These are phyloP conservation scores for Amphiura filiformis DNA, from an alignment of 35 echinoderm and acorn worm species.

Conservation along the genomic window DNA sequence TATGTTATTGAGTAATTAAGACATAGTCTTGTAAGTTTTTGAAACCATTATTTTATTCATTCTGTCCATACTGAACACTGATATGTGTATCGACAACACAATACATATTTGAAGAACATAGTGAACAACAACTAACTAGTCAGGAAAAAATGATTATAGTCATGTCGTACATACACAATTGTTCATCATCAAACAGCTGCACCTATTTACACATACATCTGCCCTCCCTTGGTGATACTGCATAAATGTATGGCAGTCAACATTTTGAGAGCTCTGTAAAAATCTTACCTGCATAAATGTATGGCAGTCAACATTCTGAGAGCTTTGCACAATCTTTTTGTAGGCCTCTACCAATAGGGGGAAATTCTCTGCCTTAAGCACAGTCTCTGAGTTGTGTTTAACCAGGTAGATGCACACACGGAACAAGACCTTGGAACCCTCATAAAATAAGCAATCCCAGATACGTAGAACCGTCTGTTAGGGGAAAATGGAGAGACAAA, in stretches of 20 bases:
- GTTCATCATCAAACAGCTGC: not conserved
- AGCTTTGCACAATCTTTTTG: slow-evolving; percentile 45
- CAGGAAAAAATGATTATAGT: not conserved
- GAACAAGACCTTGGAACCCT: slow-evolving; percentile 93
- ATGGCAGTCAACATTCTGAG: slow-evolving; percentile 84
- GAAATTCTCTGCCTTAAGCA: slow-evolving; percentile 46
- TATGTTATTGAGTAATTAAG: not conserved
- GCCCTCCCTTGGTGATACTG: slow-evolving; percentile 2
- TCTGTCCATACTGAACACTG: not conserved
- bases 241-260: slow-evolving; percentile 94
- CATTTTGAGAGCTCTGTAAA: slow-evolving; percentile 36
- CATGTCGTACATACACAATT: not conserved
- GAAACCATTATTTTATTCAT: not conserved
- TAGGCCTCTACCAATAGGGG: slow-evolving; percentile 70
- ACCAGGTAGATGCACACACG: slow-evolving; percentile 71
- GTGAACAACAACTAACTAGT: too few relatives aligned
- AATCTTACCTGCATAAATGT: slow-evolving; percentile 81
- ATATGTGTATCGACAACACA: not conserved
- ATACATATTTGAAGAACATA: not conserved
- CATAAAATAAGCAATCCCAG: slow-evolving; percentile 97
- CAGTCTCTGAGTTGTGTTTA: slow-evolving; percentile 47
- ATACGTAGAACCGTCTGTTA: slow-evolving; percentile 85
- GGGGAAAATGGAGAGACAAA: not conserved
- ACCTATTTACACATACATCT: not conserved
- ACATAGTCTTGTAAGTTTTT: not conserved